phyloP scores from a whole-genome alignment of 64 coral and sea anemone genomes.

The Montipora sp. region DNA sequence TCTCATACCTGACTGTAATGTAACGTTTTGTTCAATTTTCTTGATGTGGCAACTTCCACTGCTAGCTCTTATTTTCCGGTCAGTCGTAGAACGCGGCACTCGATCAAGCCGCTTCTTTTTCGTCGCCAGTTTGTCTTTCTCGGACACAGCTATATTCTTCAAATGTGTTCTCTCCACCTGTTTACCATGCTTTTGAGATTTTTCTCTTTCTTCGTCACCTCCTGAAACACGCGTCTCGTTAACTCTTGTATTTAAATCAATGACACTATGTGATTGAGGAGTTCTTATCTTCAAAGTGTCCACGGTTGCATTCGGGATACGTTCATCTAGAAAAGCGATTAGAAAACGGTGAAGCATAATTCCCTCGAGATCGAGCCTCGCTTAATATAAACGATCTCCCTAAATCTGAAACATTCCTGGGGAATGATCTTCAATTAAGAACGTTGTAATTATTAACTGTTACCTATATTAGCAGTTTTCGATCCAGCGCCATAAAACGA shows the following conservation, averaged over 20 bases:
- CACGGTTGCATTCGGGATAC: neutral
- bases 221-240: neutral
- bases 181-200: neutral
- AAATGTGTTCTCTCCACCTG: neutral
- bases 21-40: conserved; percentile 39
- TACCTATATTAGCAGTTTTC: too few relatives aligned
- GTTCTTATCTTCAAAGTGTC: neutral
- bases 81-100: neutral
- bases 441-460: too few relatives aligned
- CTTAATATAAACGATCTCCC: neutral
- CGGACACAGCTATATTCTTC: neutral
- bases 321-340: neutral
- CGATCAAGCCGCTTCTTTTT: neutral
- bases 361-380: too few relatives aligned
- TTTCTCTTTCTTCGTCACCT: neutral
- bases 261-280: neutral
- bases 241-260: neutral
- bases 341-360: neutral
- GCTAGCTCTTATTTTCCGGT: neutral
- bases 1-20: conserved; percentile 59
- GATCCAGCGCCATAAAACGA: too few relatives aligned
- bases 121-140: neutral
- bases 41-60: conserved; percentile 1
- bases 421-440: too few relatives aligned
- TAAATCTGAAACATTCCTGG: too few relatives aligned